Evolutionary conservation across 1,140 invertebrate genomes (phyloP), one percentile per base, ranked within the genome.

Genomic region (Drosophila truncata): DNA sequence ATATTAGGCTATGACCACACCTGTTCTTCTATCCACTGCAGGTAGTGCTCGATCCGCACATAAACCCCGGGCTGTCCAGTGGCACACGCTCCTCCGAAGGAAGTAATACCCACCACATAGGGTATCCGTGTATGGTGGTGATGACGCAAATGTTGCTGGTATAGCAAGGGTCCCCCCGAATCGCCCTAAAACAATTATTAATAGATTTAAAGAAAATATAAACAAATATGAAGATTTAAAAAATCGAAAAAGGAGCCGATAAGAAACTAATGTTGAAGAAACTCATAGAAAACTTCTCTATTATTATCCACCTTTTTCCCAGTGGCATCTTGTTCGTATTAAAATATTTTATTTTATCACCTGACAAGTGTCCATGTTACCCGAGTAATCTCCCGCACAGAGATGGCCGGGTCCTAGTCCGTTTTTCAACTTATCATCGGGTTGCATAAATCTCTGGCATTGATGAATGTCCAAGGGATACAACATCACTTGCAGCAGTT

Each of bases 51-150:
- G 10, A 96, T 94, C 76, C 93, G 93, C 2, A 95, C 95, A 72
- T 96, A 96, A 37, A 96, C 93, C 0, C 95, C 96, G 1, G 96
- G 96, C 88, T 96, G 94, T 54, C 95, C 93, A 39, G 95, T 94
- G 11, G 94, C 97, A 87, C 97, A 97, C 9, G 96, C 96, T 79
- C 95, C 94, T 4, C 97, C 97, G 79, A 96, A 95, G 77, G 96
- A 96, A 0, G 97, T 95, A 35, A 97, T 94, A 4, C 96, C 96
- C 9, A 95, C 95, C 46, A 96, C 91, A 76, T 96, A 96, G 94
- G 95, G 96, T 72, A 95, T 94, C 37, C 93, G 93, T 7, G 14
- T 25, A 1, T 91, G 79, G 80, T 94, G 93, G 23, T 93, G 88
- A 20, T 94, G 94, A 76, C 94, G 52, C 29, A 42, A 10, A 1